Evolutionary conservation across 2,888 invertebrate species (phyloP).

Genomic region (Sarcophaga subvicina): DNA sequence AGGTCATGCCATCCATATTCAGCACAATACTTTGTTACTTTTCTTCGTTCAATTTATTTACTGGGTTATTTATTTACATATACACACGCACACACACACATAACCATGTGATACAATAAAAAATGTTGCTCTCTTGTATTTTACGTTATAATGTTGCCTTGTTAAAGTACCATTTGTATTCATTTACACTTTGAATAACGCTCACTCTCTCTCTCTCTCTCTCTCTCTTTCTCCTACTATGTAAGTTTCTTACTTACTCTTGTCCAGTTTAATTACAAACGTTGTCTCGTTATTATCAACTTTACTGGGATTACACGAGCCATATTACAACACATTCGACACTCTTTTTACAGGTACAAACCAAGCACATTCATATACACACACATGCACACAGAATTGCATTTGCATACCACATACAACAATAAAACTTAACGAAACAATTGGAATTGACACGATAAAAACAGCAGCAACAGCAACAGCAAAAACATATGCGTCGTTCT

Average conservation of each 20-base stretch:
- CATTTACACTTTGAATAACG: conserved; percentile 1
- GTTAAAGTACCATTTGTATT: background rate
- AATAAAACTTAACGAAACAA: conserved; percentile 38
- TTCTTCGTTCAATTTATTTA: background rate
- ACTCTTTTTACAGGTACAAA: conserved; percentile 21
- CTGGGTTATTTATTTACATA: background rate
- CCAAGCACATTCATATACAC: background rate
- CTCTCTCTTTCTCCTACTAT: background rate
- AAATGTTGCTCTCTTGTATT: background rate
- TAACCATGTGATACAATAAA: too few relatives aligned
- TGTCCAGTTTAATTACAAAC: conserved; percentile 40
- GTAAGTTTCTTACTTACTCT: conserved; percentile 9
- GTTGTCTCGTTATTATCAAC: conserved; percentile 51
- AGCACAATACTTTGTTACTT: background rate
- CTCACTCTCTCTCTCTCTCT: background rate
- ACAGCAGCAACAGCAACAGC: conserved; percentile 11
- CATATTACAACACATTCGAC: conserved; percentile 53
- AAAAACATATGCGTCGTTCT: background rate
- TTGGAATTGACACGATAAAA: conserved; percentile 6
- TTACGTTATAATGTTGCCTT: background rate
- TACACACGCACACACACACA: too few relatives aligned
- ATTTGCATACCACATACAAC: background rate
- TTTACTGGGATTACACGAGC: conserved; percentile 47
- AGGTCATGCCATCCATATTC: conserved; percentile 64
- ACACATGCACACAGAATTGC: background rate